Percentiles rank a stretch among this genome's conserved stretches.
Conservation (phyloP, 2,797 vertebrate species). For the Artibeus lituratus region DNA sequence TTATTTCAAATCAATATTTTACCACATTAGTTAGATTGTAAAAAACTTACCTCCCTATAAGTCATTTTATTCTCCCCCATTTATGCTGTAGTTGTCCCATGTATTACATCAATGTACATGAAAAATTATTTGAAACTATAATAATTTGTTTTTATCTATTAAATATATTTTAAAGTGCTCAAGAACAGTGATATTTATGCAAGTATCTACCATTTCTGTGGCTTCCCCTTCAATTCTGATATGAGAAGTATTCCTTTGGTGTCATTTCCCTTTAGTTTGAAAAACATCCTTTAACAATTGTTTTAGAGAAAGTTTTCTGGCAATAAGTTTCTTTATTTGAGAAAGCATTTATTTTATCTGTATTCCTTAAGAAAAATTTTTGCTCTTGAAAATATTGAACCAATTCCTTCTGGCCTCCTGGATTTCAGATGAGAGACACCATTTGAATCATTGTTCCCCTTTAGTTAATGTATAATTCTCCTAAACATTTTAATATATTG, state of each 20-base stretch:
- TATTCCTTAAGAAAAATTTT: not conserved
- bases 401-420: not conserved
- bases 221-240: not conserved
- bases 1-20: constrained; percentile 17
- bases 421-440: not conserved
- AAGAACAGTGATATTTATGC: not conserved
- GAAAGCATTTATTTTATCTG: not conserved
- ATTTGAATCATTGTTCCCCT: not conserved
- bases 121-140: not conserved
- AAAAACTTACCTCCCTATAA: not conserved
- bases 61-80: not conserved
- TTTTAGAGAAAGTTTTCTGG: not conserved
- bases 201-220: not conserved
- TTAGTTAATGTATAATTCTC: not conserved
- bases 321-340: not conserved
- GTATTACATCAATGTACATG: not conserved
- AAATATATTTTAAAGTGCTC: not conserved
- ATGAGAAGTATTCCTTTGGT: not conserved
- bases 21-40: not conserved
- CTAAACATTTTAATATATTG: not conserved
- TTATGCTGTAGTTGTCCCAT: not conserved
- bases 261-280: not conserved
- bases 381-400: not conserved
- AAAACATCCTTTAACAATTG: not conserved
- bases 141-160: not conserved